phyloP scores from a whole-genome alignment of 2,113 vertebrate species.

The Diphyllodes magnificus region DNA sequence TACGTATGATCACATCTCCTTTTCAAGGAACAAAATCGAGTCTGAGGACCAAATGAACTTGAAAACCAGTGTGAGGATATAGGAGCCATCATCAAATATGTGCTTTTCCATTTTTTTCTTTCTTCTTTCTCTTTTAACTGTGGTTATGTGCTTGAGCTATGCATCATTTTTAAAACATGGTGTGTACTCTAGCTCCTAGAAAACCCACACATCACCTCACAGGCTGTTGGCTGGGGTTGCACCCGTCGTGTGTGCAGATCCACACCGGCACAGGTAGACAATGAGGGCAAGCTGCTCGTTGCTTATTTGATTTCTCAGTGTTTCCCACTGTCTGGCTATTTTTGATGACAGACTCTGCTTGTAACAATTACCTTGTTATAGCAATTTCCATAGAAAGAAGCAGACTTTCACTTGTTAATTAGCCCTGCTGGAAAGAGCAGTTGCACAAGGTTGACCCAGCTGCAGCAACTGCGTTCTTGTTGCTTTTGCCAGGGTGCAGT shows the following conservation, averaged over 20 bases:
- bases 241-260: accelerated
- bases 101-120: neutral
- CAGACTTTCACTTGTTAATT: neutral
- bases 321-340: neutral
- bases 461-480: neutral
- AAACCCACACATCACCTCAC: accelerated
- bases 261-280: accelerated
- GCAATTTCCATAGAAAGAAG: neutral
- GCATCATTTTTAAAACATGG: neutral
- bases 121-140: neutral
- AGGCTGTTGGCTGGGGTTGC: neutral
- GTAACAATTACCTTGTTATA: neutral
- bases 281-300: accelerated
- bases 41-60: neutral
- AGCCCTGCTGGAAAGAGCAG: neutral
- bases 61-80: neutral
- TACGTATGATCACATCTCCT: neutral
- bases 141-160: neutral
- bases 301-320: neutral
- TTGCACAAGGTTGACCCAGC: neutral
- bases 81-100: accelerated
- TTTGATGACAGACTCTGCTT: neutral
- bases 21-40: neutral
- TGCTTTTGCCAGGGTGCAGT: neutral
- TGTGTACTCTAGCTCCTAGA: neutral